Percentiles rank a stretch among this genome's conserved stretches.
Evolutionary conservation across 2,113 vertebrate genomes (phyloP).

Genomic region (Axis porcinus): DNA sequence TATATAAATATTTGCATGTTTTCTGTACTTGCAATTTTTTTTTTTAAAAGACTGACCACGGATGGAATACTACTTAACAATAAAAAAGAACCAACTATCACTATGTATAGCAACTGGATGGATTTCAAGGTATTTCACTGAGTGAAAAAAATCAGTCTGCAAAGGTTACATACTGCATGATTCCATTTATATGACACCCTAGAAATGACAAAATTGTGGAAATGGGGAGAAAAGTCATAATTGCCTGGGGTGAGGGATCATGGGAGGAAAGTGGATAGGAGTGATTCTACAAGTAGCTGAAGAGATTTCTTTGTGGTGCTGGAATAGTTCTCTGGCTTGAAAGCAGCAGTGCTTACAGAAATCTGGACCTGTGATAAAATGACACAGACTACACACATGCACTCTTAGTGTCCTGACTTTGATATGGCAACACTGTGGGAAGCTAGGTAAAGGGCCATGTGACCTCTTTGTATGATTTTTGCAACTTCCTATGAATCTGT

Average conservation of each 20-base stretch:
- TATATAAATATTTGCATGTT: background rate
- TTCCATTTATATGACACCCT: background rate
- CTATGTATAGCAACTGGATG: background rate
- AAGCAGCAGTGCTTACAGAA: background rate
- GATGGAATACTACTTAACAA: background rate
- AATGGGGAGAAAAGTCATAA: background rate
- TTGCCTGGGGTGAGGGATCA: background rate
- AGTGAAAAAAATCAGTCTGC: background rate
- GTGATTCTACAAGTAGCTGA: background rate
- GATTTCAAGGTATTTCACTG: background rate
- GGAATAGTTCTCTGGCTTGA: background rate
- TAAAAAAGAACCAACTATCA: background rate
- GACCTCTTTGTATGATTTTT: background rate
- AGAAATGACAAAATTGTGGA: background rate
- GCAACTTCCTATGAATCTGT: constrained; percentile 7
- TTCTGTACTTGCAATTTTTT: background rate
- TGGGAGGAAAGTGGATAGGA: background rate
- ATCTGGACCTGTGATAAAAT: background rate
- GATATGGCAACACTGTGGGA: background rate
- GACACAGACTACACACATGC: background rate
- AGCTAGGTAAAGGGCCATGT: background rate
- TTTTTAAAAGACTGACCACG: background rate
- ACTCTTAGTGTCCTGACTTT: background rate
- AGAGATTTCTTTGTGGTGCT: background rate
- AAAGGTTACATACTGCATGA: background rate